These are phyloP conservation scores for Drosophila murphyi DNA, from an alignment of 1,140 invertebrate species.

Conservation along the genomic window DNA sequence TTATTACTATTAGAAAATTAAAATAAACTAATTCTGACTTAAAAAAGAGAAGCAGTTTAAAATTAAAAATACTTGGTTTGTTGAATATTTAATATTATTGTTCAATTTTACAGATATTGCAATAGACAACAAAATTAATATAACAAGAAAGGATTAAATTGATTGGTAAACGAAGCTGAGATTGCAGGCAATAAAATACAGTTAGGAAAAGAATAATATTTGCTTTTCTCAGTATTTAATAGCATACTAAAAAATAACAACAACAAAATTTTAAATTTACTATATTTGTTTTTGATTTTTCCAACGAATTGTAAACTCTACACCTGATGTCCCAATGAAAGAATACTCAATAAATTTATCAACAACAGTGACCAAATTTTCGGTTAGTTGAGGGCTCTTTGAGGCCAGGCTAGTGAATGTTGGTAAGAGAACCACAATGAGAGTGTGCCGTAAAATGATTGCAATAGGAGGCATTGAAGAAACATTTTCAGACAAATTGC, in stretches of 20 bases:
- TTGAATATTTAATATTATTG: too few species aligned
- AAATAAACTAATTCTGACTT: too few species aligned
- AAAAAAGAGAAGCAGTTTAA: too few species aligned
- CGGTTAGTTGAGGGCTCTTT: constrained; percentile 4
- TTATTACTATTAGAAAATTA: too few species aligned
- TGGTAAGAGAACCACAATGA: constrained; percentile 9
- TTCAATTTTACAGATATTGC: too few species aligned
- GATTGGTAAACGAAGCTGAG: neutral
- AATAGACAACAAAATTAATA: neutral
- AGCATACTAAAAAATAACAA: neutral
- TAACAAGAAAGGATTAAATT: neutral
- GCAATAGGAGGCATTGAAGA: constrained; percentile 1
- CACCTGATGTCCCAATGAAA: neutral
- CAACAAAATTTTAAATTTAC: neutral
- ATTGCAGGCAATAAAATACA: neutral
- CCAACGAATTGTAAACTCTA: neutral
- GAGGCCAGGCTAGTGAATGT: neutral
- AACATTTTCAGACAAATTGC: constrained; percentile 34
- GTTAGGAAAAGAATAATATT: neutral
- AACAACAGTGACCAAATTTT: neutral
- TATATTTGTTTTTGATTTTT: neutral
- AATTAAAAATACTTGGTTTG: too few species aligned
- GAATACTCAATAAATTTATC: neutral
- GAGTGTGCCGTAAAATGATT: constrained; percentile 19
- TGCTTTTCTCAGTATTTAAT: neutral